phyloP scores from a whole-genome alignment of 2,113 vertebrate species.

The Sturnus vulgaris region DNA sequence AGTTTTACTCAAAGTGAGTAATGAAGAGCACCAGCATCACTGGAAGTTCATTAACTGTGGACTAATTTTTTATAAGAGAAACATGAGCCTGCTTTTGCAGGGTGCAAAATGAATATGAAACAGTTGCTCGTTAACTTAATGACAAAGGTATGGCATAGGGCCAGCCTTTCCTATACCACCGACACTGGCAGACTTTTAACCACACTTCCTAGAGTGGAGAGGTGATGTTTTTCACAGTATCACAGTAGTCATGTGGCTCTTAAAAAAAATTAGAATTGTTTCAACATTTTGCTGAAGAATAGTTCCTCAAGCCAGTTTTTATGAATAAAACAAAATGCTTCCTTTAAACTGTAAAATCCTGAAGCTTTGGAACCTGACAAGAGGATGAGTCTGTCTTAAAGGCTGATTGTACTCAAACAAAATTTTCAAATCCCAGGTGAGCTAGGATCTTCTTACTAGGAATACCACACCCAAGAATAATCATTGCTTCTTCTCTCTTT shows the following conservation, averaged over 20 bases:
- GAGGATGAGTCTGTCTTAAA: not conserved
- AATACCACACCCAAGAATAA: not conserved
- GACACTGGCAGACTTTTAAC: not conserved
- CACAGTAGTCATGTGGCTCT: not conserved
- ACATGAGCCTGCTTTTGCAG: not conserved
- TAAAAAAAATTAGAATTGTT: not conserved
- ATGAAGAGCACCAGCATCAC: not conserved
- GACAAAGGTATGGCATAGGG: not conserved
- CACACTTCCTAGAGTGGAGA: not conserved
- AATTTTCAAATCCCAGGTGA: not conserved
- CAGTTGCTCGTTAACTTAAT: not conserved
- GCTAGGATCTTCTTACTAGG: not conserved
- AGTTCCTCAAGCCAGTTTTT: not conserved
- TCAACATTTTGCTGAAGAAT: not conserved
- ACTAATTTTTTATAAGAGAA: not conserved
- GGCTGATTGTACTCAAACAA: not conserved
- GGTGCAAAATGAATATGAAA: not conserved
- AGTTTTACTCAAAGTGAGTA: not conserved
- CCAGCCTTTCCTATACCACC: not conserved
- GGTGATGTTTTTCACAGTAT: not conserved
- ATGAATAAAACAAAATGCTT: not conserved
- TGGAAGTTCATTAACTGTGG: not conserved
- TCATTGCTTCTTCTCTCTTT: not conserved
- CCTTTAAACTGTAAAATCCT: not conserved
- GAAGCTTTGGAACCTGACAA: not conserved